Evolutionary conservation across 2,113 vertebrate species (phyloP).

Genomic region (Nestor notabilis): DNA sequence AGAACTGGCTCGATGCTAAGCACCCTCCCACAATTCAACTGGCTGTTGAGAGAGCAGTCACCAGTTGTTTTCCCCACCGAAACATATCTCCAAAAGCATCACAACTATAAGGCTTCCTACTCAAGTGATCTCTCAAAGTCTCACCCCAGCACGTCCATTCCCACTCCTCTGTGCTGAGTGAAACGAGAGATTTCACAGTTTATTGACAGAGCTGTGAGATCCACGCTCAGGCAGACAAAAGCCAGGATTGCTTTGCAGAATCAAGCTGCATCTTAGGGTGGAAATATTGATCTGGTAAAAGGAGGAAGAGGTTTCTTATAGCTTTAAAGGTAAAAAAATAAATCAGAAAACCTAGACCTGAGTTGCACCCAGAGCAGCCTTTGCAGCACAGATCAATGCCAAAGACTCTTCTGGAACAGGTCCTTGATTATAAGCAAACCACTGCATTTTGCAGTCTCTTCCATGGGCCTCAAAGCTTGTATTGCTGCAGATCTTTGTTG

Average conservation of each 20-base stretch:
- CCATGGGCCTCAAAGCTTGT: neutral
- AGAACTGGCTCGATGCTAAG: neutral
- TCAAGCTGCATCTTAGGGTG: neutral
- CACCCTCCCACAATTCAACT: neutral
- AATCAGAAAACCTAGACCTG: neutral
- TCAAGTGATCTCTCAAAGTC: neutral
- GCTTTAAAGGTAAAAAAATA: neutral
- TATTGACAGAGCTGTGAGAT: neutral
- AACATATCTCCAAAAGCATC: neutral
- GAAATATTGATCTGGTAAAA: neutral
- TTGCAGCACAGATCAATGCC: neutral
- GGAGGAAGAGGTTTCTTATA: neutral
- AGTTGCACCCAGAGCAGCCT: neutral
- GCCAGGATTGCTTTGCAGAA: neutral
- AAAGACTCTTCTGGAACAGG: neutral
- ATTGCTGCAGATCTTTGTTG: neutral
- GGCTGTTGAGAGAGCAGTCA: neutral
- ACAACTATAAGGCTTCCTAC: neutral
- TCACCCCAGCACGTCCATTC: neutral
- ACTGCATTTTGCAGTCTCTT: neutral
- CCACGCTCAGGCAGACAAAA: neutral
- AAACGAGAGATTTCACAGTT: neutral
- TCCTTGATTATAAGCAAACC: neutral
- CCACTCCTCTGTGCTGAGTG: neutral
- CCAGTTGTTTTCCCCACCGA: neutral